Conservation (phyloP, 2,888 invertebrate genomes). For the Allolobophora icterica region DNA sequence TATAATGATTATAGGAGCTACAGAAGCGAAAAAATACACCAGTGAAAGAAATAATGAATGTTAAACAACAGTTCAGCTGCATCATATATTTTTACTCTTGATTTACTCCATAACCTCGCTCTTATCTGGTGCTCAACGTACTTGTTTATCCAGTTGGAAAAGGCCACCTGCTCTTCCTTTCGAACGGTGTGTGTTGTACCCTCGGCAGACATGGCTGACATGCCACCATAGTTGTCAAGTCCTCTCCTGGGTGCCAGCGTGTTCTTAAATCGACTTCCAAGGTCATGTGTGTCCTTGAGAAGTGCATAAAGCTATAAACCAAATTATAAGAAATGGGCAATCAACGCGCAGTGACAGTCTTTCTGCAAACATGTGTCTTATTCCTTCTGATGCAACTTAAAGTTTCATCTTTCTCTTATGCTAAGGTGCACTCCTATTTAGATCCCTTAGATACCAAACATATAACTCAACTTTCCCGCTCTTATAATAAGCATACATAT, state of each 20-base stretch:
- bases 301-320: constrained; percentile 76
- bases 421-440: no score
- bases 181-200: constrained; percentile 79
- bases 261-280: constrained; percentile 90
- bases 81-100: not conserved
- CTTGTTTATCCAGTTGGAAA: constrained; percentile 96
- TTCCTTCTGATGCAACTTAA: no score
- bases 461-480: no score
- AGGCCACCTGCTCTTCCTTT: constrained; percentile 85
- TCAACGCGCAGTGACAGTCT: not conserved
- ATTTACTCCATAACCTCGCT: not conserved
- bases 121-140: constrained; percentile 43
- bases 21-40: not conserved
- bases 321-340: not conserved
- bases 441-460: no score
- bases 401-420: no score
- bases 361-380: not conserved
- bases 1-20: not conserved
- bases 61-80: no score
- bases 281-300: constrained; percentile 82
- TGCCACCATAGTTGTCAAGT: constrained; percentile 87
- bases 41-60: not conserved
- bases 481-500: no score
- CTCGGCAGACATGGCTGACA: constrained; percentile 90
- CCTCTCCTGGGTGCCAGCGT: constrained; percentile 89